Percentiles rank a stretch among this genome's conserved stretches.
Evolutionary conservation across 2,888 invertebrate genomes (phyloP).

Genomic region (Orchestes rusci): DNA sequence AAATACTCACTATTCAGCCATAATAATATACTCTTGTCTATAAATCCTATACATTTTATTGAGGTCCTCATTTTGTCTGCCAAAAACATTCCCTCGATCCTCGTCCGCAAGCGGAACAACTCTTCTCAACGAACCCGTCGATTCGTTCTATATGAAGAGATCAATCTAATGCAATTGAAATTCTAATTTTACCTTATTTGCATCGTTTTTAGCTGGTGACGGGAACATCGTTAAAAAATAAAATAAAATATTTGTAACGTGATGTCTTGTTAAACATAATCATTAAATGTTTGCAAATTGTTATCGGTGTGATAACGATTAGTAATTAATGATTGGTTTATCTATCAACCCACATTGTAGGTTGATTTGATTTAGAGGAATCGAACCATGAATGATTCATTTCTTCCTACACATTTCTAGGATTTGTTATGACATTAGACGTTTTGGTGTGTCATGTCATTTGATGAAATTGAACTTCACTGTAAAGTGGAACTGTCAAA

Average conservation of each 20-base stretch:
- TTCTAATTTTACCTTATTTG: slow-evolving; percentile 17
- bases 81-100: slow-evolving; percentile 28
- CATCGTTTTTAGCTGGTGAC: slow-evolving; percentile 25
- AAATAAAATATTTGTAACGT: slow-evolving; percentile 20
- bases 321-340: slow-evolving; percentile 9
- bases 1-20: slow-evolving; percentile 92
- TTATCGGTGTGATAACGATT: slow-evolving; percentile 25
- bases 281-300: slow-evolving; percentile 19
- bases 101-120: slow-evolving; percentile 44
- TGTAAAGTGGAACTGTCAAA: too few relatives aligned
- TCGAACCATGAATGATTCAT: too few relatives aligned
- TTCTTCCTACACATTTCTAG: too few relatives aligned
- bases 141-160: slow-evolving; percentile 44
- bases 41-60: slow-evolving; percentile 66
- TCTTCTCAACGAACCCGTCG: slow-evolving; percentile 52
- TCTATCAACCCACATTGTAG: slow-evolving; percentile 12
- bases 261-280: slow-evolving; percentile 19
- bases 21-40: slow-evolving; percentile 82
- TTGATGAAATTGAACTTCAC: too few relatives aligned
- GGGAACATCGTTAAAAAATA: slow-evolving; percentile 23
- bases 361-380: too few relatives aligned
- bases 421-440: too few relatives aligned
- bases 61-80: slow-evolving; percentile 49
- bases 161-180: neutral
- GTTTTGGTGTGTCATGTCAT: too few relatives aligned